Conservation (phyloP, 2,113 vertebrate genomes). For the Muscicapa adusta region DNA sequence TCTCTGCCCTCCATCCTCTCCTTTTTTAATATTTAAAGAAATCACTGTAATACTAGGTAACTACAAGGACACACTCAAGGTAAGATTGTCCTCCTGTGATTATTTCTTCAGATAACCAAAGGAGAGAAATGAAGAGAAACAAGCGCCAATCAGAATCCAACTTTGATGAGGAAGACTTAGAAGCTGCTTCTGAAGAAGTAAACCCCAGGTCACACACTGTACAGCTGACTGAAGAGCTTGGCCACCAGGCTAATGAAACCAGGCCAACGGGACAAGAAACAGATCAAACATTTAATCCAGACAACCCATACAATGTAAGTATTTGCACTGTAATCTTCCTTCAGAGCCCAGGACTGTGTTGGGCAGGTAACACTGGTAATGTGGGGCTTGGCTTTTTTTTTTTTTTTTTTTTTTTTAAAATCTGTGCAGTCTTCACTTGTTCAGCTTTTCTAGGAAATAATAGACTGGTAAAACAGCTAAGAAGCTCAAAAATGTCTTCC, state of each 20-base stretch:
- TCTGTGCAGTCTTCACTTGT: background rate
- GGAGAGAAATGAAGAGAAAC: constrained; percentile 75
- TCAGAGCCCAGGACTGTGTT: background rate
- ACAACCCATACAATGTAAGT: constrained; percentile 93
- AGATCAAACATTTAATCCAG: constrained; percentile 79
- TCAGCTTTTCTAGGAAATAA: background rate
- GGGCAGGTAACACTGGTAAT: background rate
- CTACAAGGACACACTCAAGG: background rate
- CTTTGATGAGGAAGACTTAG: constrained; percentile 23
- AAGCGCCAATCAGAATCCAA: constrained; percentile 67
- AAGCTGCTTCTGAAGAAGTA: constrained; percentile 59
- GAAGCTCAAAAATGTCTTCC: background rate
- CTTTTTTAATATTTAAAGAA: background rate
- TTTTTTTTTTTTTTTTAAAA: background rate
- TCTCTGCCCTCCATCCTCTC: background rate
- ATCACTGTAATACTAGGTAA: background rate
- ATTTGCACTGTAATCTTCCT: background rate
- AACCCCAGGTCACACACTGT: background rate
- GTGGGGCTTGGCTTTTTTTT: accelerated
- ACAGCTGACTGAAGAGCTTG: constrained; percentile 36
- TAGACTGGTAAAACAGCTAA: background rate
- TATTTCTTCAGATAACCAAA: constrained; percentile 77
- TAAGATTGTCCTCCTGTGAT: background rate
- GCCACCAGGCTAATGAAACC: constrained; percentile 54
- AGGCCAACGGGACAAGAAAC: constrained; percentile 65